Conservation (phyloP, 2,113 vertebrate species). For the Strix uralensis region DNA sequence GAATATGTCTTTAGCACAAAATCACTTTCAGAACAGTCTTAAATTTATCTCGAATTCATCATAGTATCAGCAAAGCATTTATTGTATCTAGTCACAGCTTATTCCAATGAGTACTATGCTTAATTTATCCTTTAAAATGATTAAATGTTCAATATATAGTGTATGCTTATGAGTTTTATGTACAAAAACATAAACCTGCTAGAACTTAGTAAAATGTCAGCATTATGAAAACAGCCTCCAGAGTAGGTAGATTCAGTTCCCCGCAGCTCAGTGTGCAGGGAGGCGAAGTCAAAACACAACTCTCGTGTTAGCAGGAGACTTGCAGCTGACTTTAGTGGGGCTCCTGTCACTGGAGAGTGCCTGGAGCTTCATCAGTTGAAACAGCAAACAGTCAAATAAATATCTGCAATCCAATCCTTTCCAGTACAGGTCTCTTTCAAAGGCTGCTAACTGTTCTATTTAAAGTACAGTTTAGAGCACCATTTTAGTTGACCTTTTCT, state of each 20-base stretch:
- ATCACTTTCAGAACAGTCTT: not conserved
- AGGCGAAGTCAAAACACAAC: not conserved
- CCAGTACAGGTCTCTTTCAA: not conserved
- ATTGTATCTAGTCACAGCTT: not conserved
- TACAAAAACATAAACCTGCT: not conserved
- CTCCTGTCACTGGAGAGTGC: not conserved
- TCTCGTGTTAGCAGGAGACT: not conserved
- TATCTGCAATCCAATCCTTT: not conserved
- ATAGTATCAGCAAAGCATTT: not conserved
- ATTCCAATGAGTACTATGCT: not conserved
- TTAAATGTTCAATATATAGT: not conserved
- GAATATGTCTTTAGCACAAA: not conserved
- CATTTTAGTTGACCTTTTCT: accelerated
- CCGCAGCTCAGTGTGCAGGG: not conserved
- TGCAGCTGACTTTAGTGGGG: not conserved
- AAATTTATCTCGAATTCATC: not conserved
- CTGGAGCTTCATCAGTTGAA: not conserved
- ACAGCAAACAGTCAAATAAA: not conserved
- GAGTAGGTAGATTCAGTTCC: not conserved
- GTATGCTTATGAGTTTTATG: not conserved
- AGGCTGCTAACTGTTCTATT: not conserved
- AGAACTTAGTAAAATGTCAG: not conserved
- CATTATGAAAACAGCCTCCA: not conserved
- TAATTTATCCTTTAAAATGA: not conserved
- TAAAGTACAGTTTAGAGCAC: not conserved